Evolutionary conservation across 2,797 vertebrate genomes (phyloP).

Genomic region (Falco cherrug): DNA sequence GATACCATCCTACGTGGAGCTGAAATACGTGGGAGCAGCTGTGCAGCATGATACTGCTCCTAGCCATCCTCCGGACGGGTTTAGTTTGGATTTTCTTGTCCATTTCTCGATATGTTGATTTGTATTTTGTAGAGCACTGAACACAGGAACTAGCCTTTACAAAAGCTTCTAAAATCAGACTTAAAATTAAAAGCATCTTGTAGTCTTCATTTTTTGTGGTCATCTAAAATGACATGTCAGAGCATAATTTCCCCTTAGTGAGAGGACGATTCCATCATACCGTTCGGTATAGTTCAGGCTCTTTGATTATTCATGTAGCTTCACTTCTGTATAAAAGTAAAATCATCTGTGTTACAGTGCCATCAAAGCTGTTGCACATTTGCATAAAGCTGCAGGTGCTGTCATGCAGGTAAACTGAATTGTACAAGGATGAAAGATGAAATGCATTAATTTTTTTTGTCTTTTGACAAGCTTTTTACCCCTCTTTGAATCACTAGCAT

Average conservation of each 20-base stretch:
- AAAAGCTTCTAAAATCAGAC: conserved; percentile 16
- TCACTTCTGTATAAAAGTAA: not conserved
- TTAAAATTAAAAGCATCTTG: conserved; percentile 37
- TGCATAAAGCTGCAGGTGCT: conserved; percentile 17
- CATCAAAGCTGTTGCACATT: not conserved
- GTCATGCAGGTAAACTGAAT: not conserved
- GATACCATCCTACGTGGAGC: rapidly evolving
- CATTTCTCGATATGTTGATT: not conserved
- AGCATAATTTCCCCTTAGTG: not conserved
- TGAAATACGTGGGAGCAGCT: not conserved
- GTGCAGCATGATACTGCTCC: not conserved
- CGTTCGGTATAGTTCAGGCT: rapidly evolving
- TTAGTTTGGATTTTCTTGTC: not conserved
- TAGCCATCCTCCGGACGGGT: not conserved
- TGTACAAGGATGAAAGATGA: not conserved
- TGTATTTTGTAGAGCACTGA: not conserved
- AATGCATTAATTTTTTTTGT: not conserved
- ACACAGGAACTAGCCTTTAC: not conserved
- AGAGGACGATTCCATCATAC: not conserved
- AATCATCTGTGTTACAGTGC: not conserved
- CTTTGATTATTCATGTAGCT: not conserved
- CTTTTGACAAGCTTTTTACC: not conserved
- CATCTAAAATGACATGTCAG: not conserved
- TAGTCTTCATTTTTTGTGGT: not conserved
- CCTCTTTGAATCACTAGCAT: not conserved